These are phyloP conservation scores for Pangasius djambal DNA, from an alignment of 2,797 vertebrate genomes.

Conservation along the genomic window DNA sequence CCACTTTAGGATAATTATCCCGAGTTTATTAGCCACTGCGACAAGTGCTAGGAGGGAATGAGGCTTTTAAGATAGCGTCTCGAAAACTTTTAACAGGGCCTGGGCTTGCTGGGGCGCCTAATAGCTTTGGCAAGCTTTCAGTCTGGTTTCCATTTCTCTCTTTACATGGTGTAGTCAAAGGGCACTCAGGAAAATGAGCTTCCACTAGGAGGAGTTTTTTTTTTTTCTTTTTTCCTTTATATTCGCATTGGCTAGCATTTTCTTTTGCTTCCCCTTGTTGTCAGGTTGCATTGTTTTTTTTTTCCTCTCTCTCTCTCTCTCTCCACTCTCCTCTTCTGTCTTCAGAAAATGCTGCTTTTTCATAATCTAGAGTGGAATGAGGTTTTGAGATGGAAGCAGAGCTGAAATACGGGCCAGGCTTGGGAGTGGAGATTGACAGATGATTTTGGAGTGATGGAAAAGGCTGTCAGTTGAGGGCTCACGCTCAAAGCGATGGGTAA, in stretches of 20 bases:
- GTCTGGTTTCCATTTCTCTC: slow-evolving; percentile 44
- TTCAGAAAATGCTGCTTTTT: slow-evolving; percentile 30
- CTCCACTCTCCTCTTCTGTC: neutral
- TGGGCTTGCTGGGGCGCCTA: slow-evolving; percentile 34
- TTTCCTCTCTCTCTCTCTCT: neutral
- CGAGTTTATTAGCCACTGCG: slow-evolving; percentile 54
- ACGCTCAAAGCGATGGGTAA: slow-evolving; percentile 18
- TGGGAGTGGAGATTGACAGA: slow-evolving; percentile 42
- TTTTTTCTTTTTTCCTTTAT: neutral
- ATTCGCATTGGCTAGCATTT: slow-evolving; percentile 47
- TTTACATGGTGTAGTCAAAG: slow-evolving; percentile 56
- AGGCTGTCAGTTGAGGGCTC: slow-evolving; percentile 16
- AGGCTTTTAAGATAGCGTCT: slow-evolving; percentile 51
- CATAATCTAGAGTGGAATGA: slow-evolving; percentile 37
- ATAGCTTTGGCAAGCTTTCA: slow-evolving; percentile 52
- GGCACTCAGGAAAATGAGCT: slow-evolving; percentile 58
- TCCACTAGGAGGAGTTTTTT: neutral
- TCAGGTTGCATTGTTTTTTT: slow-evolving; percentile 24
- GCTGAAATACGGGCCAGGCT: slow-evolving; percentile 11
- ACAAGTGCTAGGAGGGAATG: slow-evolving; percentile 42
- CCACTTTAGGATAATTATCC: slow-evolving; percentile 59
- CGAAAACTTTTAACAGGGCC: slow-evolving; percentile 47
- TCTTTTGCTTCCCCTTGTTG: slow-evolving; percentile 27
- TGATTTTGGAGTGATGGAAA: slow-evolving; percentile 41
- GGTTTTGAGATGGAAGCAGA: slow-evolving; percentile 45